Conservation (phyloP, 1,140 invertebrate genomes). For the Leucophenga varia region DNA sequence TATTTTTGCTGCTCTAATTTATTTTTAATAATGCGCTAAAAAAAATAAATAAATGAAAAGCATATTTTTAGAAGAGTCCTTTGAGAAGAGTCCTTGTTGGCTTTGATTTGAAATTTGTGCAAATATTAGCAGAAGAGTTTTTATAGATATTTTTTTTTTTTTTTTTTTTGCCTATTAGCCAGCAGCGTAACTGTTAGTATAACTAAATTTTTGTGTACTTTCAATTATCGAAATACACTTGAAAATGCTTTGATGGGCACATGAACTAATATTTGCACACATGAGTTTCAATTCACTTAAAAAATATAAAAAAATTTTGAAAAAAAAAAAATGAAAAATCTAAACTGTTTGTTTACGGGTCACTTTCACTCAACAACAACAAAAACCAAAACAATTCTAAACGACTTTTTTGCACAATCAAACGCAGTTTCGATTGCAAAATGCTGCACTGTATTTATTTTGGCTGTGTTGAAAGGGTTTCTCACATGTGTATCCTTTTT, state of each 20-base stretch:
- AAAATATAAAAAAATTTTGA: conserved; percentile 12
- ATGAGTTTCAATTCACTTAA: not conserved
- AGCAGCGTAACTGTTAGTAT: no score
- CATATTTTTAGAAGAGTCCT: no score
- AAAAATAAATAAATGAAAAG: no score
- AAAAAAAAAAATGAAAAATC: conserved; percentile 23
- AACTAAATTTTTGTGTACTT: conserved; percentile 47
- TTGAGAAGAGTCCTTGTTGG: conserved; percentile 14
- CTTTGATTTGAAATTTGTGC: conserved; percentile 19
- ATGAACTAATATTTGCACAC: no score
- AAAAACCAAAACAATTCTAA: conserved; percentile 20
- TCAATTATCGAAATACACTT: conserved; percentile 30
- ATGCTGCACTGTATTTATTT: no score
- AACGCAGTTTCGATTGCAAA: no score
- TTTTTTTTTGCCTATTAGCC: no score
- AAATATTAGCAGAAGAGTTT: no score
- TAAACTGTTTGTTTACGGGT: conserved; percentile 49
- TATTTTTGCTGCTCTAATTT: conserved; percentile 51
- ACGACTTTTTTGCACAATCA: no score
- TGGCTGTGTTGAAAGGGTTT: conserved; percentile 28
- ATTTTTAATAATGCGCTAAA: conserved; percentile 51
- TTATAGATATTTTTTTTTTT: no score
- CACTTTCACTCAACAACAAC: conserved; percentile 39
- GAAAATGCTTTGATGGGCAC: conserved; percentile 7
- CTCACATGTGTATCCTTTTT: conserved; percentile 21